These are phyloP conservation scores for Hololepta plana DNA, from an alignment of 2,888 invertebrate genomes.

Conservation along the genomic window DNA sequence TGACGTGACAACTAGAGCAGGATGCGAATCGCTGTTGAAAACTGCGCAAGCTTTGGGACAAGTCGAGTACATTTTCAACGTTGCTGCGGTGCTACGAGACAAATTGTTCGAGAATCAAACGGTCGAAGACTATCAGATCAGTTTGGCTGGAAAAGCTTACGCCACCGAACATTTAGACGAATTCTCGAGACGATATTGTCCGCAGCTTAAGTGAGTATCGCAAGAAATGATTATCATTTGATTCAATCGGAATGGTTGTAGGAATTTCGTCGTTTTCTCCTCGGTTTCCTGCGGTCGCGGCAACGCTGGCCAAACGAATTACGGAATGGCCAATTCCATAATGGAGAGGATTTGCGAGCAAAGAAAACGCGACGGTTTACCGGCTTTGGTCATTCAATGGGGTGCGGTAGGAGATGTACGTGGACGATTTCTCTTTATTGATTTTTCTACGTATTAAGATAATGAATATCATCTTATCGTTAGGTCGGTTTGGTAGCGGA, in stretches of 20 bases:
- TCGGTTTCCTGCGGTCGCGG: constrained; percentile 84
- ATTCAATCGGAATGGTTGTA: too few relatives aligned
- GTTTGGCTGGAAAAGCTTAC: constrained; percentile 60
- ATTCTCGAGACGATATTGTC: constrained; percentile 34
- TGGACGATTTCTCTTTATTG: too few relatives aligned
- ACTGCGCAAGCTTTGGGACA: constrained; percentile 44
- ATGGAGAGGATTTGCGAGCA: constrained; percentile 78
- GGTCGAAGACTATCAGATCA: constrained; percentile 43
- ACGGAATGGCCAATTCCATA: constrained; percentile 76
- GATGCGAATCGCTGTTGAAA: constrained; percentile 50
- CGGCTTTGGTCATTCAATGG: constrained; percentile 79
- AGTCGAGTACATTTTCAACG: constrained; percentile 74
- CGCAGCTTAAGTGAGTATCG: too few relatives aligned
- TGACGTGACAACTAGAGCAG: constrained; percentile 50
- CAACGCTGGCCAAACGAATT: constrained; percentile 81
- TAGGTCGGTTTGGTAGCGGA: constrained; percentile 47
- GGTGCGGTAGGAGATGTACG: constrained; percentile 82
- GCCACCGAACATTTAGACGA: constrained; percentile 65
- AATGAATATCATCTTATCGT: not conserved
- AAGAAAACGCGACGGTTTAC: constrained; percentile 47
- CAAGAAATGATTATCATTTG: too few relatives aligned
- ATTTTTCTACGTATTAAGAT: constrained; percentile 1
- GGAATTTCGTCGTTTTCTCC: constrained; percentile 79
- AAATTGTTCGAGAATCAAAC: constrained; percentile 62
- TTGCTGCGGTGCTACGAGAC: constrained; percentile 68